Conservation (phyloP, 64 coral and sea anemone species). For the Pocillopora damicornis region DNA sequence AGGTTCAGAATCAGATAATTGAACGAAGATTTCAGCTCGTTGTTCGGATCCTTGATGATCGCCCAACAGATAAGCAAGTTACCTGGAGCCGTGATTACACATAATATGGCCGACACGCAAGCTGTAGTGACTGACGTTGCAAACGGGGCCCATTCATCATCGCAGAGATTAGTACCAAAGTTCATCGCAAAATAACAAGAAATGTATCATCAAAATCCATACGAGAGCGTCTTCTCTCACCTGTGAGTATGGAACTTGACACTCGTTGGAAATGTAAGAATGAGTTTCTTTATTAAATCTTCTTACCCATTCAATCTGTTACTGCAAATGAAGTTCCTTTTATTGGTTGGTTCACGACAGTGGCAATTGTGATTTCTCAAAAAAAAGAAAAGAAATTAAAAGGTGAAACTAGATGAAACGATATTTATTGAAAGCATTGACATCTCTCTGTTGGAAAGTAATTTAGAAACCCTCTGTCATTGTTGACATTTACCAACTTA, state of each 20-base stretch:
- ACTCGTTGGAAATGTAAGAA: background rate
- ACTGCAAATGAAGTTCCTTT: background rate
- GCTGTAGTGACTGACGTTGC: slow-evolving; percentile 67
- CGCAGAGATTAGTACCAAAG: slow-evolving; percentile 46
- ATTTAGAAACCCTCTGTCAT: background rate
- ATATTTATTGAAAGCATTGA: background rate
- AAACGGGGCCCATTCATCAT: slow-evolving; percentile 51
- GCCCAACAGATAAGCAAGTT: slow-evolving; percentile 74
- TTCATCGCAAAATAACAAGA: slow-evolving; percentile 32
- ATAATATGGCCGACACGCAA: slow-evolving; percentile 46
- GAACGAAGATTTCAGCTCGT: slow-evolving; percentile 70
- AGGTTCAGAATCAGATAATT: slow-evolving; percentile 87
- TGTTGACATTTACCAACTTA: background rate
- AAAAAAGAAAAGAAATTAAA: background rate
- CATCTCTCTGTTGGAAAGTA: background rate
- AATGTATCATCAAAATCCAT: background rate
- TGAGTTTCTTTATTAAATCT: background rate
- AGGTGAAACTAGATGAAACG: background rate
- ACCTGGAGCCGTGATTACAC: slow-evolving; percentile 64
- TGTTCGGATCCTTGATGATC: slow-evolving; percentile 64
- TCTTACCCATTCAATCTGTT: background rate
- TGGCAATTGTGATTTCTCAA: background rate
- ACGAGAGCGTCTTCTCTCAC: background rate
- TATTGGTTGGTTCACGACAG: background rate
- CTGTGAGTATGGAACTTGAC: background rate